Conservation (phyloP, 2,888 invertebrate genomes). For the Chromoteleia sp. region DNA sequence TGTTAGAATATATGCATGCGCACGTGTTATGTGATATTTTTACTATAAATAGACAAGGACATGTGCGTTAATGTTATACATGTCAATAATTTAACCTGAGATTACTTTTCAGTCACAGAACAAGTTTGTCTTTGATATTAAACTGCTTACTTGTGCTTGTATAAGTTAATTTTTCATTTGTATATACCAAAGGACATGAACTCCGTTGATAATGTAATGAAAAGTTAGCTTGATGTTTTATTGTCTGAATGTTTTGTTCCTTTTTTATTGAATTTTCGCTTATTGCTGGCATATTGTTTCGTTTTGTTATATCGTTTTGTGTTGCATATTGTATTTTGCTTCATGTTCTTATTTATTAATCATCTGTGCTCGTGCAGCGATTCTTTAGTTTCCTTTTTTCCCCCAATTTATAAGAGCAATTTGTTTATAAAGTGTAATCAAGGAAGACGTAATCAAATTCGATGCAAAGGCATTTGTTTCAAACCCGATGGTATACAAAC, state of each 20-base stretch:
- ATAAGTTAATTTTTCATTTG: conserved; percentile 26
- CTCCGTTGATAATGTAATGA: conserved; percentile 21
- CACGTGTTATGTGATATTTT: conserved; percentile 60
- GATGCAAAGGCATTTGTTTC: no score
- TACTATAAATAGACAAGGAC: conserved; percentile 35
- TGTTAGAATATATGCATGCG: conserved; percentile 50
- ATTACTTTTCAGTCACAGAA: neutral
- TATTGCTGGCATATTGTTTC: conserved; percentile 44
- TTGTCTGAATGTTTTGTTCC: conserved; percentile 25
- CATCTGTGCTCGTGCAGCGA: conserved; percentile 16
- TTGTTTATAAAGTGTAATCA: no score
- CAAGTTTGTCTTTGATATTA: conserved; percentile 29
- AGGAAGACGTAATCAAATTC: no score
- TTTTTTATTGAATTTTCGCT: conserved; percentile 40
- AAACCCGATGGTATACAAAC: no score
- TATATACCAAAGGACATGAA: conserved; percentile 8
- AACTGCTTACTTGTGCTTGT: conserved; percentile 42
- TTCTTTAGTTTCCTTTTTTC: no score
- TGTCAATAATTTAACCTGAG: conserved; percentile 38
- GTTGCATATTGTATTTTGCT: conserved; percentile 61
- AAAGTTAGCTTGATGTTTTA: neutral
- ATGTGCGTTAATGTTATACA: conserved; percentile 44
- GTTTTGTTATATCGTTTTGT: conserved; percentile 38
- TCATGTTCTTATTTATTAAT: conserved; percentile 59
- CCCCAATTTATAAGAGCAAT: no score